phyloP scores from a whole-genome alignment of 2,888 invertebrate genomes.

The Folsomia candida region DNA sequence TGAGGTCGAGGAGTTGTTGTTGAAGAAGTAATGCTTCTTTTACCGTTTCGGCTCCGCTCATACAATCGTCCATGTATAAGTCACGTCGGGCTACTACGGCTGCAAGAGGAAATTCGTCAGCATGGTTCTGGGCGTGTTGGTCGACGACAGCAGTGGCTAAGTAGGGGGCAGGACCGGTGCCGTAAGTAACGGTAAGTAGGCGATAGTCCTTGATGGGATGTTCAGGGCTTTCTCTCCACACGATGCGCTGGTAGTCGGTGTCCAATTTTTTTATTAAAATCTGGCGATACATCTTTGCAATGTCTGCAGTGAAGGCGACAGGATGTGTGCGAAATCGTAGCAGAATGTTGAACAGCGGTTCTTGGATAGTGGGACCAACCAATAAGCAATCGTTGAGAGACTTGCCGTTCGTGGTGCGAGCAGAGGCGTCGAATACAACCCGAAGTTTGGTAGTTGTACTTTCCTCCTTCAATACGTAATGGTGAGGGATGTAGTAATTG shows the following conservation, averaged over 20 bases:
- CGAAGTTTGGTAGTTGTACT: slow-evolving; percentile 37
- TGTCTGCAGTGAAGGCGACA: slow-evolving; percentile 52
- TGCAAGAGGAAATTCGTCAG: slow-evolving; percentile 25
- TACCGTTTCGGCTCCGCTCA: slow-evolving; percentile 16
- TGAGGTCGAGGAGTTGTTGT: slow-evolving; percentile 6
- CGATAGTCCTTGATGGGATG: slow-evolving; percentile 37
- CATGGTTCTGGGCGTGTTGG: slow-evolving; percentile 49
- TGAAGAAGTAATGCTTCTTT: not conserved
- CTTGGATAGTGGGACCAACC: slow-evolving; percentile 52
- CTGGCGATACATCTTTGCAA: slow-evolving; percentile 54
- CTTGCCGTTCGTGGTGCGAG: slow-evolving; percentile 13
- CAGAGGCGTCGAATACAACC: slow-evolving; percentile 38
- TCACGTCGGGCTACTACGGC: slow-evolving; percentile 36
- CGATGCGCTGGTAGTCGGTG: slow-evolving; percentile 52
- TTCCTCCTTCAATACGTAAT: slow-evolving; percentile 28
- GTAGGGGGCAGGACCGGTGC: slow-evolving; percentile 51
- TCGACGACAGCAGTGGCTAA: slow-evolving; percentile 26
- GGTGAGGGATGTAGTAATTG: slow-evolving; percentile 38
- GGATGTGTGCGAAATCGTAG: slow-evolving; percentile 51
- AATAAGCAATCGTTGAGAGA: slow-evolving; percentile 52
- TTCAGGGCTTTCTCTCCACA: slow-evolving; percentile 51
- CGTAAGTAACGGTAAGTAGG: slow-evolving; percentile 52
- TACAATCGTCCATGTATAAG: slow-evolving; percentile 52
- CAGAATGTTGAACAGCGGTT: slow-evolving; percentile 52
- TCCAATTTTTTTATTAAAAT: slow-evolving; percentile 49